Conservation (phyloP, 2,888 invertebrate genomes). For the Pegoplata infirma region DNA sequence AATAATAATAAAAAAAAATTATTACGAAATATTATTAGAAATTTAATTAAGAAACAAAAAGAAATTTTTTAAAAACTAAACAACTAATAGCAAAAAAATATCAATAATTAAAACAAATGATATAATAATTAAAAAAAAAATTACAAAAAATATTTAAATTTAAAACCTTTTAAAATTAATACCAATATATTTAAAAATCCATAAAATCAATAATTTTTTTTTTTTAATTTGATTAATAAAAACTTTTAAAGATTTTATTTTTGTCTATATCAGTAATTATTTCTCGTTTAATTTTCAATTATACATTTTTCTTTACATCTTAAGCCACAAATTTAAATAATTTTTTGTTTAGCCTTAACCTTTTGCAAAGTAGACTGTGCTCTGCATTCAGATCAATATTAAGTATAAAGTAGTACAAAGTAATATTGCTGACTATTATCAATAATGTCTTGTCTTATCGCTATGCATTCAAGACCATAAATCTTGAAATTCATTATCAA, state of each 20-base stretch:
- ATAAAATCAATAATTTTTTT: not conserved
- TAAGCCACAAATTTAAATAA: not conserved
- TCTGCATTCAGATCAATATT: no score
- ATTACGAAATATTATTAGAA: not conserved
- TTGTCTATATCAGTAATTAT: no score
- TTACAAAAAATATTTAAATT: not conserved
- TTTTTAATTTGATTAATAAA: not conserved
- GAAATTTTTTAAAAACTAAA: not conserved
- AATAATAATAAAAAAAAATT: not conserved
- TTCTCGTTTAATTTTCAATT: slow-evolving; percentile 17
- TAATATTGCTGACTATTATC: slow-evolving; percentile 28
- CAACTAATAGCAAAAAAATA: not conserved
- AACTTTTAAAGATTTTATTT: not conserved
- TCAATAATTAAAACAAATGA: not conserved
- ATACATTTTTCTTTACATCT: slow-evolving; percentile 1
- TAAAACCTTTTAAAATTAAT: not conserved
- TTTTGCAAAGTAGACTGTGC: not conserved
- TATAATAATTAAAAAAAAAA: not conserved
- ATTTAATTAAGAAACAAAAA: not conserved
- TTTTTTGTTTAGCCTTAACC: not conserved
- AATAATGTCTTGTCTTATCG: slow-evolving; percentile 51
- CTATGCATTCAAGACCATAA: slow-evolving; percentile 51
- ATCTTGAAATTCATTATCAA: slow-evolving; percentile 24
- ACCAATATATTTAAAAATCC: not conserved
- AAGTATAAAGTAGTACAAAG: no score